These are phyloP conservation scores for Bucco capensis DNA, from an alignment of 2,113 vertebrate species.

Conservation along the genomic window DNA sequence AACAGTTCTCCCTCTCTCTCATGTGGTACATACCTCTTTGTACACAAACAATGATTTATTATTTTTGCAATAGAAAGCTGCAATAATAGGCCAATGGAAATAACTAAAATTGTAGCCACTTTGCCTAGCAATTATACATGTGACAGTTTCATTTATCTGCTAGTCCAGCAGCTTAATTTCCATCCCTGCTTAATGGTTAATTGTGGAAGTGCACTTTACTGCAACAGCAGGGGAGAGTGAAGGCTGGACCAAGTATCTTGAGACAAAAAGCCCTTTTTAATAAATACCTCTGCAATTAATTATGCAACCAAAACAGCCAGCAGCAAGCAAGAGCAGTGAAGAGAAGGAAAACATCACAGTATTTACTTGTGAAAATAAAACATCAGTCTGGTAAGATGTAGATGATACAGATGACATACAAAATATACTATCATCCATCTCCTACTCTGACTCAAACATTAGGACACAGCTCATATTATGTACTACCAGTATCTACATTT, in stretches of 20 bases:
- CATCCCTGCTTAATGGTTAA: constrained; percentile 47
- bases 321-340: background rate
- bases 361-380: constrained; percentile 21
- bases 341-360: background rate
- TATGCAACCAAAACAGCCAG: constrained; percentile 20
- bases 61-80: constrained; percentile 57
- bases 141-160: constrained; percentile 70
- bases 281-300: constrained; percentile 51
- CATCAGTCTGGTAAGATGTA: background rate
- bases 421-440: background rate
- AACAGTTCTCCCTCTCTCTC: background rate
- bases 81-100: constrained; percentile 58
- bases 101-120: constrained; percentile 57
- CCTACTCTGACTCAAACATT: background rate
- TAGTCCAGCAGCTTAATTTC: constrained; percentile 60
- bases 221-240: background rate
- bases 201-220: constrained; percentile 52
- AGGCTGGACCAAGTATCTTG: background rate
- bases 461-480: background rate
- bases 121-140: constrained; percentile 65
- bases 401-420: background rate
- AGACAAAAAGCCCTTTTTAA: constrained; percentile 45
- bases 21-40: background rate
- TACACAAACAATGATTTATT: constrained; percentile 58
- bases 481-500: background rate